phyloP scores from a whole-genome alignment of 1,140 invertebrate genomes.

The Hylyphantes graminicola region DNA sequence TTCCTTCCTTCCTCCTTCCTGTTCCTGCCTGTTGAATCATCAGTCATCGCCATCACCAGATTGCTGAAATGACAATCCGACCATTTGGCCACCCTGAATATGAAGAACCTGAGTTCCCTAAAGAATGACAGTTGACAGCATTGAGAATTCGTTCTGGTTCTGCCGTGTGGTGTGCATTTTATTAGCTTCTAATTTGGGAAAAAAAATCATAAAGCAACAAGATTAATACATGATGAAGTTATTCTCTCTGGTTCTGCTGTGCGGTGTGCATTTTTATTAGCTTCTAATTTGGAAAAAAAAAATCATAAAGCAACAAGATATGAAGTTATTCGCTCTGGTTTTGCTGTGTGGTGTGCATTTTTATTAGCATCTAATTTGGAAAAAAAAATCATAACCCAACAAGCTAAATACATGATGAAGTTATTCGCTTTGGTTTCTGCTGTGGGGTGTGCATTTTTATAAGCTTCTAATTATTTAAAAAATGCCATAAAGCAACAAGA shows the following conservation, averaged over 20 bases:
- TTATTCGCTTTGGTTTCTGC: neutral
- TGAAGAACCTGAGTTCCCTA: neutral
- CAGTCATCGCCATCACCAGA: conserved; percentile 29
- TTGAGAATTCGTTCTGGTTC: neutral
- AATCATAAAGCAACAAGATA: no score
- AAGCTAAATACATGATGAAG: no score
- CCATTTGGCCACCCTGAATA: neutral
- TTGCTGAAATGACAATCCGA: neutral
- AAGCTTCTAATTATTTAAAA: no score
- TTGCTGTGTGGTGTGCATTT: neutral
- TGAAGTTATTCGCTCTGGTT: neutral
- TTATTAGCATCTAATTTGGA: no score
- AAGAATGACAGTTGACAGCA: neutral
- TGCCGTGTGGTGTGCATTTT: neutral
- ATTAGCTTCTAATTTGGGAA: no score
- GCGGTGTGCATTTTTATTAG: no score
- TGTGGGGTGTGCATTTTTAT: no score
- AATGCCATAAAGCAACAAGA: no score
- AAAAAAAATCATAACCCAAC: no score
- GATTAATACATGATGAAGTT: no score
- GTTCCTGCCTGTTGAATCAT: conserved; percentile 11
- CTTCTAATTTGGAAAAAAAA: no score
- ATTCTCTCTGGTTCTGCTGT: neutral
- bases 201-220: no score
- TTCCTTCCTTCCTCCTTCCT: conserved; percentile 3